Conservation (phyloP, 1,140 invertebrate species). For the Pteromalus puparum region DNA sequence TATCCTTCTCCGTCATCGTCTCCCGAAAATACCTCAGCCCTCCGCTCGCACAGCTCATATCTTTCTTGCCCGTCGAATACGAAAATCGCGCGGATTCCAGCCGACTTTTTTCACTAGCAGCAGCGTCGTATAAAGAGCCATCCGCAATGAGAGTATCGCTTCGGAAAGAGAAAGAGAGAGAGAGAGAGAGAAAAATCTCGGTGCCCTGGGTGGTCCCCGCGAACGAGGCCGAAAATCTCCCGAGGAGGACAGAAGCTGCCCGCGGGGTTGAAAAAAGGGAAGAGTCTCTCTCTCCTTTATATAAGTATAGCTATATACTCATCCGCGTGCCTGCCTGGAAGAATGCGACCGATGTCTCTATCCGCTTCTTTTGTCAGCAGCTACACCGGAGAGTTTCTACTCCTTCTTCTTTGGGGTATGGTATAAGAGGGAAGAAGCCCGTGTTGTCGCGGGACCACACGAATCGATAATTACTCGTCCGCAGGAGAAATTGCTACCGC, state of each 20-base stretch:
- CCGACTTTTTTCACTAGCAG: slow-evolving; percentile 4
- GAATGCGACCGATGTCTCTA: slow-evolving; percentile 76
- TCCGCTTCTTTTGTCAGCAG: slow-evolving; percentile 69
- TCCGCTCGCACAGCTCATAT: not conserved
- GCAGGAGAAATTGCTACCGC: slow-evolving; percentile 65
- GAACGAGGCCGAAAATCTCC: slow-evolving; percentile 34
- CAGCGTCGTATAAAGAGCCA: slow-evolving; percentile 31
- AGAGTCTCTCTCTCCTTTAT: slow-evolving; percentile 10
- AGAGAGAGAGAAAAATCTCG: not conserved
- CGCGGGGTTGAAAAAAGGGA: slow-evolving; percentile 45
- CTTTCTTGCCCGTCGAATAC: slow-evolving; percentile 24
- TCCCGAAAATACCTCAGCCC: not conserved
- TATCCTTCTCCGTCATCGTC: not conserved
- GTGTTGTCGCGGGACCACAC: slow-evolving; percentile 68
- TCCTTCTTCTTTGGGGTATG: not conserved
- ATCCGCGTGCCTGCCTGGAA: slow-evolving; percentile 68
- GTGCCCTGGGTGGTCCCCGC: slow-evolving; percentile 36
- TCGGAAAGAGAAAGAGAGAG: not conserved
- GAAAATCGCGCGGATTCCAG: slow-evolving; percentile 40
- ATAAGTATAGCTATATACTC: slow-evolving; percentile 37
- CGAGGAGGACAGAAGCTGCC: slow-evolving; percentile 4
- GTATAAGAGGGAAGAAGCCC: not conserved
- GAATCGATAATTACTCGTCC: slow-evolving; percentile 74
- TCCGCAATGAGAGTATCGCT: slow-evolving; percentile 32
- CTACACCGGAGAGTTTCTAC: slow-evolving; percentile 37